Conservation (phyloP, 2,113 vertebrate species). For the Ahaetulla prasina region DNA sequence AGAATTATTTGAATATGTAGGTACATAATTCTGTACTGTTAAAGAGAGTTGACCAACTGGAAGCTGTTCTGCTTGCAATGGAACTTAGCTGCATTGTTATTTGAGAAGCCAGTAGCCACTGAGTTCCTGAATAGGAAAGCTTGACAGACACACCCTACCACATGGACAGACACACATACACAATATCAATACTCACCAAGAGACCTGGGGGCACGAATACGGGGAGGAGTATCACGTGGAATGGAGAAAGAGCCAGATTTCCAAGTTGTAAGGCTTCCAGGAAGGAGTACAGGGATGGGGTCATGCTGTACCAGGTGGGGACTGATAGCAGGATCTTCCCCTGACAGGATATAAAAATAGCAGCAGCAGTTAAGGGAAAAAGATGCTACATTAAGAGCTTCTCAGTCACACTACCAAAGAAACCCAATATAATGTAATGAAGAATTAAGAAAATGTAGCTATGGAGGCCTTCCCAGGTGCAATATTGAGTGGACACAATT, state of each 20-base stretch:
- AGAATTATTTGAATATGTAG: background rate
- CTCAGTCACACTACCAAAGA: background rate
- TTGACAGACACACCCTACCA: background rate
- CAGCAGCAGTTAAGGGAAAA: conserved; percentile 12
- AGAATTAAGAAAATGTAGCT: background rate
- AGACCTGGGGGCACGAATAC: conserved; percentile 13
- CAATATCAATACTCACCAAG: conserved; percentile 3
- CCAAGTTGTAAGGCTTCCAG: conserved; percentile 28
- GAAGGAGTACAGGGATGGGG: conserved; percentile 13
- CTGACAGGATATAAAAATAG: conserved; percentile 28
- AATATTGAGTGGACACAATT: background rate
- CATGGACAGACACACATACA: background rate
- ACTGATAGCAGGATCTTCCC: conserved; percentile 21
- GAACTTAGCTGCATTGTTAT: background rate
- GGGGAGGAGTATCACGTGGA: conserved; percentile 12
- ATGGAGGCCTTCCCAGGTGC: background rate
- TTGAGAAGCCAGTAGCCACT: background rate
- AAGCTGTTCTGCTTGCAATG: background rate
- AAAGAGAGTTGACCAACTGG: background rate
- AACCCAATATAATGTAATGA: background rate
- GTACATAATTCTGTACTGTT: background rate
- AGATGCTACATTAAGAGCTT: background rate
- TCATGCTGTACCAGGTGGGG: conserved; percentile 21
- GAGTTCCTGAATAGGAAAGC: background rate
- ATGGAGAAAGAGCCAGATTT: conserved; percentile 17